These are phyloP conservation scores for Parapsyche elsis DNA, from an alignment of 1,140 invertebrate genomes.

Conservation along the genomic window DNA sequence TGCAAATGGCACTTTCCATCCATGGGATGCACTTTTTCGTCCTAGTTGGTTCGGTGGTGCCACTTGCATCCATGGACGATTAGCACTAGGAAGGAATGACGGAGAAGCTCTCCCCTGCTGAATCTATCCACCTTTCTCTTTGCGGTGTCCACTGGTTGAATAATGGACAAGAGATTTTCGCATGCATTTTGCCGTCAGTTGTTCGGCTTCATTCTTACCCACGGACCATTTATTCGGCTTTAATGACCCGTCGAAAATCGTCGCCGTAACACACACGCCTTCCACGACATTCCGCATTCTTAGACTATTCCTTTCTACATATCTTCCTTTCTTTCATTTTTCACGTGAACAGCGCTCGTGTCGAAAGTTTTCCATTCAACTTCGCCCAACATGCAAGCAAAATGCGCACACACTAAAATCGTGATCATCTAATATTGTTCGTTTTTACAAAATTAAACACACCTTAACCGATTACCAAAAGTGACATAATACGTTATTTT, in stretches of 20 bases:
- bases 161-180: not conserved
- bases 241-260: constrained; percentile 22
- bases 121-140: constrained; percentile 5
- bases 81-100: not conserved
- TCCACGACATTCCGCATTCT: not conserved
- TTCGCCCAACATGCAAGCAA: too few relatives aligned
- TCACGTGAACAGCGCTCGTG: too few relatives aligned
- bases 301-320: not conserved
- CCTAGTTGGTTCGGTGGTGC: not conserved
- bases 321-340: not conserved
- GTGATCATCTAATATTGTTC: too few relatives aligned
- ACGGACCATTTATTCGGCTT: constrained; percentile 3
- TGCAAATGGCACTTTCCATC: constrained; percentile 6
- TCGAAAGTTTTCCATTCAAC: too few relatives aligned
- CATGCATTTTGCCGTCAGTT: not conserved
- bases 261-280: not conserved
- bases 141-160: not conserved
- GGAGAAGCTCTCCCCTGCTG: not conserved
- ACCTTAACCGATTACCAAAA: too few relatives aligned
- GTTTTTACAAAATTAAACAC: too few relatives aligned
- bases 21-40: not conserved
- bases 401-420: too few relatives aligned
- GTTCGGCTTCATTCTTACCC: not conserved
- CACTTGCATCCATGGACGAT: not conserved
- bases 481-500: too few relatives aligned